Base-by-base conservation (phyloP, 2,113 vertebrate genomes). In the Ophiodon elongatus region DNA sequence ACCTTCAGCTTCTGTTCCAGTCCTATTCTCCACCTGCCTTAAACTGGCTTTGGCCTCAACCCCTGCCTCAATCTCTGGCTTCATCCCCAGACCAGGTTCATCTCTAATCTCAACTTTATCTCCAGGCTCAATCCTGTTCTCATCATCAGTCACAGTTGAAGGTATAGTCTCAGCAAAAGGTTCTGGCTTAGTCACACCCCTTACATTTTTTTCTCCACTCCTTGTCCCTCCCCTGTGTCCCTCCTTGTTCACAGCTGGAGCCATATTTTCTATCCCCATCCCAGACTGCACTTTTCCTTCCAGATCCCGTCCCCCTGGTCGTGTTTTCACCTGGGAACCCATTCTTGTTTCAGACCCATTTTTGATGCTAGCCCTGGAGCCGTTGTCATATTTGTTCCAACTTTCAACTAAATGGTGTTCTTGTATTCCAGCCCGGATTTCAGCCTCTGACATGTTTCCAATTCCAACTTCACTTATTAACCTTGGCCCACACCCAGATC, bases 211-310 rank as follows among this genome's bases (percentile, higher is more conserved):
- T 23, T 89, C 89, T 21, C 54, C 84, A 77, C 37, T 62, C 39
- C 56, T 88, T 35, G 81, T 1, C 15, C 79, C 79, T 78, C 63
- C 84, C 43, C 54, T 82, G 17, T 86, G 85, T 37, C 71, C 67
- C 15, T 92, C 92, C 31, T 70, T 90, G 73, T 78, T 75, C 9
- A 70, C 27, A 64, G 29, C 21, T 33, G 85, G 72, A 50, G 43
- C n/a, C 54, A 73, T 73, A 68, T 89, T 82, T 75, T 92, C 86
- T 8, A 73, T 67, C 15, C 85, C 80, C 5, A 83, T 4, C 21
- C 92, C 90, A 6, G 88, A 88, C n/a, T 90, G 86, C 15, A 94
- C 91, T 31, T 84, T 93, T 5, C 90, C 93, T 75, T 94, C 94
- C 33, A 92, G 69, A 82, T 89, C 88, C 10, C 88, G 79, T n/a